These are phyloP conservation scores for Limnephilus auricula DNA, from an alignment of 2,888 invertebrate genomes.

Conservation along the genomic window DNA sequence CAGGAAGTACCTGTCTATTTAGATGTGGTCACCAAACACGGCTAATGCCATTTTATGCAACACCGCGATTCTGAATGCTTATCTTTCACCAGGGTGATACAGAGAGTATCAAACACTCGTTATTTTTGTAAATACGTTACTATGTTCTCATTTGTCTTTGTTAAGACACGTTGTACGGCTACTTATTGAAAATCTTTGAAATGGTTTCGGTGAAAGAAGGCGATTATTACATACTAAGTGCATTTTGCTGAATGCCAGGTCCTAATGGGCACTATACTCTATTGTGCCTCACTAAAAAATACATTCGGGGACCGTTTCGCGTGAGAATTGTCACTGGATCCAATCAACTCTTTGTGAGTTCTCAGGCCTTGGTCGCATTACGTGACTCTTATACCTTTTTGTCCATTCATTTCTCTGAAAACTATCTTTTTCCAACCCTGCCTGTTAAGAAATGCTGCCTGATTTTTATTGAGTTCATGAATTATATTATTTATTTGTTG, in stretches of 20 bases:
- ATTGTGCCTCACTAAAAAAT: not conserved
- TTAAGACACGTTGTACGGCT: not conserved
- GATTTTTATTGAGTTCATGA: not conserved
- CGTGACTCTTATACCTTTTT: not conserved
- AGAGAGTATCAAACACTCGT: too few relatives aligned
- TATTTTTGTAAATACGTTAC: too few relatives aligned
- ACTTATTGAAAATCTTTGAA: not conserved
- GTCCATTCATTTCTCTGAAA: not conserved
- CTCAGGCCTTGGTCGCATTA: not conserved
- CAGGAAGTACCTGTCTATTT: too few relatives aligned
- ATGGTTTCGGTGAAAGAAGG: not conserved
- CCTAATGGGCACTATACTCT: not conserved
- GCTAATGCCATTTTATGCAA: too few relatives aligned
- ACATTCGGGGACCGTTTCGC: not conserved
- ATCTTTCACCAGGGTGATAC: too few relatives aligned
- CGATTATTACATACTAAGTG: not conserved
- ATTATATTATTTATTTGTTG: not conserved
- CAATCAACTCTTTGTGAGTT: not conserved
- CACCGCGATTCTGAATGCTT: too few relatives aligned
- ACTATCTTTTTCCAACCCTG: not conserved
- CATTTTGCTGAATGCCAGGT: not conserved
- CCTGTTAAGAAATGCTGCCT: not conserved
- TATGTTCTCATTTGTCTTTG: not conserved
- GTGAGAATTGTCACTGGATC: not conserved
- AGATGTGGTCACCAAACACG: too few relatives aligned